Percentiles rank a stretch among this genome's conserved stretches.
phyloP scores from a whole-genome alignment of 1,140 invertebrate genomes.

The Lepidostoma basale region DNA sequence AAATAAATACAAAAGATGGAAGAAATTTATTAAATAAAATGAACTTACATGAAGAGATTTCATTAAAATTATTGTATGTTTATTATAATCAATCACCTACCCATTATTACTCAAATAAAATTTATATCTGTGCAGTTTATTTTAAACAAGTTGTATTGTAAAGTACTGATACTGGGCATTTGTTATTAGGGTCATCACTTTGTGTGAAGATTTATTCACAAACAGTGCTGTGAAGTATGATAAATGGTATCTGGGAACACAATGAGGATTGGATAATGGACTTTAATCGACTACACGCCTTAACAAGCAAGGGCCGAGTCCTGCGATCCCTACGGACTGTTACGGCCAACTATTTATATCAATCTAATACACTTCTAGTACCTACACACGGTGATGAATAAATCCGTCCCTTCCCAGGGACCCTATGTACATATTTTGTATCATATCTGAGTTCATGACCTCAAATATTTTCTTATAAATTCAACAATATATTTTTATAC shows the following conservation, averaged over 20 bases:
- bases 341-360: constrained; percentile 5
- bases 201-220: constrained; percentile 6
- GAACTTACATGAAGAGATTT: too few relatives aligned
- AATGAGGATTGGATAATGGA: constrained; percentile 27
- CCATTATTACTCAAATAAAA: too few relatives aligned
- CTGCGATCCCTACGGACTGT: not conserved
- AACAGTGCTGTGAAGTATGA: constrained; percentile 13
- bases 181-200: constrained; percentile 5
- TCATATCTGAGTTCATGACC: not conserved
- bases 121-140: too few relatives aligned
- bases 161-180: too few relatives aligned
- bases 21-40: too few relatives aligned
- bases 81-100: too few relatives aligned
- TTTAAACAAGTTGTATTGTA: too few relatives aligned
- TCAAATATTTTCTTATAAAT: not conserved
- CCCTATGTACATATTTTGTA: not conserved
- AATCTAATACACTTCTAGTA: not conserved
- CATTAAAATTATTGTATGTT: too few relatives aligned
- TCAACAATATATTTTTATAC: not conserved
- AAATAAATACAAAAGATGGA: too few relatives aligned
- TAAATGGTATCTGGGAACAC: constrained; percentile 20
- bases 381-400: not conserved
- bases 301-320: not conserved
- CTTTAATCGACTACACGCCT: not conserved
- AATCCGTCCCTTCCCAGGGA: not conserved